Base-by-base conservation (phyloP, 2,797 vertebrate genomes). In the Nasua narica region DNA sequence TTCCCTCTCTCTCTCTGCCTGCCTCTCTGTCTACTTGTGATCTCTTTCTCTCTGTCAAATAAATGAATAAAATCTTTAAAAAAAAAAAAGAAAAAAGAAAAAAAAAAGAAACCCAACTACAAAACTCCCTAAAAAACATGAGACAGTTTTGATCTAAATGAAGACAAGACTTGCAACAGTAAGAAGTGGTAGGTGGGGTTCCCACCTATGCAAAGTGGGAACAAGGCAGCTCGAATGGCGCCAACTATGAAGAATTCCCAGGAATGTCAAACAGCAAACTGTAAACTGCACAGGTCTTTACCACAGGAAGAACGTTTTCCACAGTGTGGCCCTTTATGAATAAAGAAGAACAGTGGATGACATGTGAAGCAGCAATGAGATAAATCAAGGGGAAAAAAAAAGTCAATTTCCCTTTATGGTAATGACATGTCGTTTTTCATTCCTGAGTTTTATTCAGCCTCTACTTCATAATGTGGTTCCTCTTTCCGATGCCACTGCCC, bases 401-500 rank as follows among this genome's bases (percentile, higher is more conserved):
- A 58, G 54, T 77, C 60, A 29, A 16, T 92, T 85, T 92, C 27
- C 9, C 48, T 52, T 79, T 23, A 37, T 11, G 27, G 46, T 81
- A 97, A 91, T 43, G 74, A 72, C 54, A 97, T 93, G 15, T 92
- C 79, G 29, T 60, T 92, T 94, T 95, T 60, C 48, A 96, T 78
- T 82, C 21, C 50, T 65, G 50, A 95, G 70, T 60, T 97, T 97
- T 92, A 97, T 96, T 43, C 95, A 81, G 54, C 23, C 40, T 95
- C 85, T 94, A 67, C 95, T 98, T 98, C 89, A 97, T 78, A 79
- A 97, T 96, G 96, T 77, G 43, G 95, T 96, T 97, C 78, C 79
- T 90, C 65, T 95, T 81, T 91, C 86, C 90, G 56, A 43, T 96
- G 93, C 79, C 67, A 46, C 10, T n/a, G 48, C 12, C 74, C 89